phyloP scores from a whole-genome alignment of 2,888 invertebrate species.

The Apamea anceps region DNA sequence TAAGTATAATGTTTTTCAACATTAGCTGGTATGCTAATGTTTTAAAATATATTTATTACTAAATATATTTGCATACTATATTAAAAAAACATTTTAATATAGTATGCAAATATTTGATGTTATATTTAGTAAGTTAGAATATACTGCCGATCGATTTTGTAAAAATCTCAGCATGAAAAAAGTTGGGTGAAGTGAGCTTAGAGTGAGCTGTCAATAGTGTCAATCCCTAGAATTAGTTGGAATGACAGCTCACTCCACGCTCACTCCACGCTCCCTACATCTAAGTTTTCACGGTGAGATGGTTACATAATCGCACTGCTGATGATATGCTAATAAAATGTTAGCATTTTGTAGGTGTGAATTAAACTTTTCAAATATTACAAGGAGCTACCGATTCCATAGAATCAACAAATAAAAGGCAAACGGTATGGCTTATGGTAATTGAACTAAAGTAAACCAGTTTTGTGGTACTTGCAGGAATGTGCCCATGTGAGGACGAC shows the following conservation, averaged over 20 bases:
- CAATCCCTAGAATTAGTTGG: too few relatives aligned
- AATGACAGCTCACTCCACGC: too few relatives aligned
- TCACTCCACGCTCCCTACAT: too few relatives aligned
- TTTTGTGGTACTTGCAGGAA: slow-evolving; percentile 54
- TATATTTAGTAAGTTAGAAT: not conserved
- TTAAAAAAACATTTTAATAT: not conserved
- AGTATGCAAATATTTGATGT: slow-evolving; percentile 11
- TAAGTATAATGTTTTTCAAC: not conserved
- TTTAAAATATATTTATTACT: too few relatives aligned
- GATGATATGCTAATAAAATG: slow-evolving; percentile 2
- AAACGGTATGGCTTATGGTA: slow-evolving; percentile 39
- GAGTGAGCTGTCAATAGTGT: too few relatives aligned
- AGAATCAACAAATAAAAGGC: slow-evolving; percentile 39
- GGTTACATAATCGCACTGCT: too few relatives aligned
- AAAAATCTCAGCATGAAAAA: too few relatives aligned
- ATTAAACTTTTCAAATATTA: not conserved
- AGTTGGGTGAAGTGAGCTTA: too few relatives aligned
- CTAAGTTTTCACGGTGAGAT: too few relatives aligned
- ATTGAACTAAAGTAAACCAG: slow-evolving; percentile 57
- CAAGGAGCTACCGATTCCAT: slow-evolving; percentile 29
- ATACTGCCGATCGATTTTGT: not conserved
- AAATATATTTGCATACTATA: too few relatives aligned
- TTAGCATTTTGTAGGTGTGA: not conserved
- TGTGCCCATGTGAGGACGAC: slow-evolving; percentile 52
- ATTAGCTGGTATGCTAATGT: not conserved